Evolutionary conservation across 2,888 invertebrate genomes (phyloP), one percentile per base, ranked within the genome.

Genomic region (Drosophila longiperda): DNA sequence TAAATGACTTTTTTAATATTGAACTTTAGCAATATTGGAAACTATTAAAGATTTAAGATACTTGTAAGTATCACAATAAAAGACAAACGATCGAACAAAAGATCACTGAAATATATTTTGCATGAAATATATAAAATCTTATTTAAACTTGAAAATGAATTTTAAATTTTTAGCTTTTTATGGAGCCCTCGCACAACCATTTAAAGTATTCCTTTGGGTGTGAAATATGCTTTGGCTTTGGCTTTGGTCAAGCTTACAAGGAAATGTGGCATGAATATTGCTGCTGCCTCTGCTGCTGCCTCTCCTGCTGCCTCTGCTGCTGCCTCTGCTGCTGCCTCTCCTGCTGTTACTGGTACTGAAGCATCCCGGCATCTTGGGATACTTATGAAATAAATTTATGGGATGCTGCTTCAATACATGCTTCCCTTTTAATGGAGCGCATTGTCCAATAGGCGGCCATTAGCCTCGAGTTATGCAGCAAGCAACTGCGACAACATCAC

Each of bases 401-500:
- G 60, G 61, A 20, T 57, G 63, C 62, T 54, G 48, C 79, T 70
- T 57, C 67, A 54, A 63, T 33, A 33, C 49, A 57, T 63, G 73
- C n/a, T 42, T 40, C 29, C 29, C 62, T 76, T 65, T 66, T 72
- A 66, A 76, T 54, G 55, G 49, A 55, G 59, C 66, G 76, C 76
- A 80, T 76, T 78, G 78, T 81, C 67, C 77, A 65, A 67, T 66
- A 66, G 70, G 61, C 73, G 81, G 75, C 61, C 83, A 80, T 82
- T 87, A 77, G 85, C 90, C 82, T 60, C 53, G 63, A 89, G 85
- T 77, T 77, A 87, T 85, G 85, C 87, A 82, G 82, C 78, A 77
- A 66, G 32, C 55, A 65, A 33, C 60, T 29, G 52, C 38, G n/a
- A n/a, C 52, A 33, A 52, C 33, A 53, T 38, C n/a, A 29, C 61